phyloP scores from a whole-genome alignment of 2,113 vertebrate species.

The Oryzias woworae region DNA sequence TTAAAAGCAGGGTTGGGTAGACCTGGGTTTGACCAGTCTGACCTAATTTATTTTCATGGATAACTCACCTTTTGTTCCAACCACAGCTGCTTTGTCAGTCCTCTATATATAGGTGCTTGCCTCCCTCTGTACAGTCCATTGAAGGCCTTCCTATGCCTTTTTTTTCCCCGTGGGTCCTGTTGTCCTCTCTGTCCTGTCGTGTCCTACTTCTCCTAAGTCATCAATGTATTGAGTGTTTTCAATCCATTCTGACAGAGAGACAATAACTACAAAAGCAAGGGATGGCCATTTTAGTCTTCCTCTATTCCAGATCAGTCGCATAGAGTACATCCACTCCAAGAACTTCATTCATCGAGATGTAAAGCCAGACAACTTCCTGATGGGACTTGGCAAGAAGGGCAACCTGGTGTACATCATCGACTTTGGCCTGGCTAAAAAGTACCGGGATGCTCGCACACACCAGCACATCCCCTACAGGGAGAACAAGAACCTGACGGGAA shows the following conservation, averaged over 20 bases:
- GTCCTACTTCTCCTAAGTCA: slow-evolving; percentile 5
- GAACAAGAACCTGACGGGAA: slow-evolving; percentile 98
- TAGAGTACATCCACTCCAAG: slow-evolving; percentile 98
- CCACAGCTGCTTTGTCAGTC: slow-evolving; percentile 32
- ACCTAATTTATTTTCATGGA: slow-evolving; percentile 20
- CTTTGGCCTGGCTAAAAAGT: slow-evolving; percentile 97
- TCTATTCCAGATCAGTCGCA: slow-evolving; percentile 88
- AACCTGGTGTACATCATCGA: slow-evolving; percentile 99
- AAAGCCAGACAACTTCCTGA: slow-evolving; percentile 96
- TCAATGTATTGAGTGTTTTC: neutral
- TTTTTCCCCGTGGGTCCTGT: slow-evolving; percentile 16
- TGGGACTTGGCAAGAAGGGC: slow-evolving; percentile 97
- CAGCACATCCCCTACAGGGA: slow-evolving; percentile 98
- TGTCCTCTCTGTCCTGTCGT: slow-evolving; percentile 7
- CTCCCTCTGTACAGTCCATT: slow-evolving; percentile 15
- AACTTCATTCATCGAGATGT: slow-evolving; percentile 98
- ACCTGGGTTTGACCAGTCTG: slow-evolving; percentile 4
- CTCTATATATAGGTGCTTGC: slow-evolving; percentile 1
- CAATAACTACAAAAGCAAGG: no score
- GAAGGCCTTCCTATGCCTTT: slow-evolving; percentile 15
- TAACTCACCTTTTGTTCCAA: slow-evolving; percentile 27
- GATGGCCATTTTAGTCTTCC: no score
- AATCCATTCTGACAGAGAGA: no score
- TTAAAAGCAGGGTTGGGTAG: no score
- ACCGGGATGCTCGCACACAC: slow-evolving; percentile 94